These are phyloP conservation scores for Tetranychus cinnabarinus DNA, from an alignment of 1,140 invertebrate genomes.

Conservation along the genomic window DNA sequence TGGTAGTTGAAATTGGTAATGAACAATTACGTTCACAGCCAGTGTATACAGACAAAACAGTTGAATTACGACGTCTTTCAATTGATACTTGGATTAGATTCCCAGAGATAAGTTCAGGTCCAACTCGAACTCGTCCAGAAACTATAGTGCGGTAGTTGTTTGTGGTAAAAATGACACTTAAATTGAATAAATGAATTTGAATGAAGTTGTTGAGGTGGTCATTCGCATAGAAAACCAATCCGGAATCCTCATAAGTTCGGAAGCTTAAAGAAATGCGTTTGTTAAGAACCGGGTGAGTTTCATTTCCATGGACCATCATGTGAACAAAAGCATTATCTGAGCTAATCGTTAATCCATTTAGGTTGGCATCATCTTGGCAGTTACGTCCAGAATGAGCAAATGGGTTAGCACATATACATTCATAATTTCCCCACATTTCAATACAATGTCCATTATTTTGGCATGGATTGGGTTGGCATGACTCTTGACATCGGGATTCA, in stretches of 20 bases:
- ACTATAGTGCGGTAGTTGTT: slow-evolving; percentile 54
- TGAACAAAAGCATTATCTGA: not conserved
- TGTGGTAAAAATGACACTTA: slow-evolving; percentile 50
- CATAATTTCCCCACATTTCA: slow-evolving; percentile 72
- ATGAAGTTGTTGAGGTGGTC: slow-evolving; percentile 84
- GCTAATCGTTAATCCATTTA: not conserved
- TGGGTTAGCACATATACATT: slow-evolving; percentile 48
- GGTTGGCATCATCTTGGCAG: slow-evolving; percentile 33
- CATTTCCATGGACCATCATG: not conserved
- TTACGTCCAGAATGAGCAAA: slow-evolving; percentile 68
- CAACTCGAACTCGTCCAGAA: slow-evolving; percentile 38
- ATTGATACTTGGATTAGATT: slow-evolving; percentile 63
- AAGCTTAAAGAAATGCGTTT: slow-evolving; percentile 62
- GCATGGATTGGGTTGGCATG: slow-evolving; percentile 76
- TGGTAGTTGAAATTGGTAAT: slow-evolving; percentile 19
- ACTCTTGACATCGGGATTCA: slow-evolving; percentile 71
- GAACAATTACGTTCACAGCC: slow-evolving; percentile 35
- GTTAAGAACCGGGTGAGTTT: slow-evolving; percentile 30
- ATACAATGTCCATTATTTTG: slow-evolving; percentile 68
- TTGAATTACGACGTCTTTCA: slow-evolving; percentile 35
- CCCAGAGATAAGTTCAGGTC: slow-evolving; percentile 38
- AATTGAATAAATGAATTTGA: slow-evolving; percentile 55
- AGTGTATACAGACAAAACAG: slow-evolving; percentile 58
- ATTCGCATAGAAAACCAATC: slow-evolving; percentile 64
- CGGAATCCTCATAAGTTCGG: slow-evolving; percentile 48